Evolutionary conservation across 2,113 vertebrate genomes (phyloP).

Genomic region (Mustela nigripes): DNA sequence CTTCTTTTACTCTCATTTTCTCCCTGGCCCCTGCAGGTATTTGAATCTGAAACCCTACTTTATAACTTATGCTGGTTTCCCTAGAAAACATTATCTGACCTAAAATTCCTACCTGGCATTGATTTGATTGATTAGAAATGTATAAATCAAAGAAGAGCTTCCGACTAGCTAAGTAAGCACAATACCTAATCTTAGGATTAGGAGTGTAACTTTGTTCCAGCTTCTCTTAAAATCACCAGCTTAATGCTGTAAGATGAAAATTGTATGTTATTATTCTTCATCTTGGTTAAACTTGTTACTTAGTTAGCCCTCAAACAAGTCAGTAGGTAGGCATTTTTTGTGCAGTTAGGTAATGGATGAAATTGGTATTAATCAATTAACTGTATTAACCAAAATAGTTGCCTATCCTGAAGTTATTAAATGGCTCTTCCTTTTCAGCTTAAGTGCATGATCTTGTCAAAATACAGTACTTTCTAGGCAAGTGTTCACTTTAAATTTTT

Average conservation of each 20-base stretch:
- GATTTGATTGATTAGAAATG: constrained; percentile 6
- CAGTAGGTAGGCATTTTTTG: not conserved
- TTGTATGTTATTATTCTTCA: not conserved
- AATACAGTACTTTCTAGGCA: constrained; percentile 9
- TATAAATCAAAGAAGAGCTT: constrained; percentile 4
- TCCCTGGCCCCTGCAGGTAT: not conserved
- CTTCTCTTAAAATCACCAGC: constrained; percentile 42
- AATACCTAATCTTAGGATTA: constrained; percentile 3
- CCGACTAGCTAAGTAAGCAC: not conserved
- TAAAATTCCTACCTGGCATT: not conserved
- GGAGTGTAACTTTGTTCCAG: not conserved
- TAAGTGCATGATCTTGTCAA: not conserved
- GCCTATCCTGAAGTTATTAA: not conserved
- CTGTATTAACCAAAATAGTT: constrained; percentile 19
- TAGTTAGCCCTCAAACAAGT: constrained; percentile 11
- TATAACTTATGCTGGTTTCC: not conserved
- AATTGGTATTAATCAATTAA: not conserved
- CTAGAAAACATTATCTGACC: not conserved
- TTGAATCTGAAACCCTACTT: not conserved
- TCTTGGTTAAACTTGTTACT: constrained; percentile 26
- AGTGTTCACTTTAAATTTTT: constrained; percentile 24
- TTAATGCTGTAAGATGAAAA: constrained; percentile 36
- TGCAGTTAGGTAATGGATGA: not conserved
- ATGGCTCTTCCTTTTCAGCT: not conserved
- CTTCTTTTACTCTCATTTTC: not conserved